Base-by-base conservation (phyloP, 2,113 vertebrate species). In the Promerops cafer region DNA sequence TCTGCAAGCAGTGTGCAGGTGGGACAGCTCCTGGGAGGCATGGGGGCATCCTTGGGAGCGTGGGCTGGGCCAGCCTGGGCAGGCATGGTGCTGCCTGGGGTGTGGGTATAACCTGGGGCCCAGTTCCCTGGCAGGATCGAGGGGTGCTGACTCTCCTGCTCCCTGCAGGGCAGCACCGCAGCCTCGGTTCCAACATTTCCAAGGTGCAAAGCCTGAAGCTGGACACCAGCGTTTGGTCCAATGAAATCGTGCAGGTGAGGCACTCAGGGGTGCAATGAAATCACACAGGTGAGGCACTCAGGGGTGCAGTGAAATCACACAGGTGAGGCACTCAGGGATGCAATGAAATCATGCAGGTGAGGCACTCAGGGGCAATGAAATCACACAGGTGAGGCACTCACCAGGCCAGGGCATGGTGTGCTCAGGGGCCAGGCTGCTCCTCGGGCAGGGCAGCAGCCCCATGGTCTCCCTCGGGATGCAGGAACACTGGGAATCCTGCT, bases 1-100 rank as follows among this genome's bases (percentile, higher is more conserved):
- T 99, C 98, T 99, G 99, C 98, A 99, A 99, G 96, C 99, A 99
- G 96, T 99, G 99, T 37, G 99, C 99, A 98, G 99, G 99, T 98
- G 75, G 94, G 95, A 78, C 22, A n/a, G 3, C 22, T 35, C 16
- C 45, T 2, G 6, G 28, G 7, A 37, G 52, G 11, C 26, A 35
- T 12, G 1, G 2, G 18, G 61, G 31, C 9, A 6, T 35, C 21
- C 26, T 1, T 0, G 18, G 1, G 2, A 11, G 23, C 4, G 19
- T 44, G 44, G 49, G 33, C 23, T 61, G 31, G 13, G 13, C 40
- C 7, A 13, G 24, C 10, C 20, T 45, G 60, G 40, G 28, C 15
- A 40, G 37, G 28, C 28, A 13, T 6, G 56, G 26, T 26, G 50
- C 30, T 47, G 57, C 10, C 44, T 63, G 45, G 35, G 56, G 3